Percentiles rank a stretch among this genome's conserved stretches.
phyloP scores from a whole-genome alignment of 2,888 invertebrate genomes.

The Nipponacmea schrenckii region DNA sequence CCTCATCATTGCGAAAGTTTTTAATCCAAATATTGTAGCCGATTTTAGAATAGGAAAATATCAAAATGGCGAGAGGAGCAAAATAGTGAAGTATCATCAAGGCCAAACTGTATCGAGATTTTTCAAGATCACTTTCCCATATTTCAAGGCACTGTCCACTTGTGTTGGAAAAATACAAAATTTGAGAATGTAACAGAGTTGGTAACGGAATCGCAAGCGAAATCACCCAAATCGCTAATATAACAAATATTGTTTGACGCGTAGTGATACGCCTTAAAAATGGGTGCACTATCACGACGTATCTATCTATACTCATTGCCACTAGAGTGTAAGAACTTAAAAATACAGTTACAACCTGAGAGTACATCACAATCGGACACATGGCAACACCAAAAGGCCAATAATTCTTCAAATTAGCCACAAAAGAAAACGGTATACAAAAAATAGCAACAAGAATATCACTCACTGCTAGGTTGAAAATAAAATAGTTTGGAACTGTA shows the following conservation, averaged over 20 bases:
- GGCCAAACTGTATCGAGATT: slow-evolving; percentile 77
- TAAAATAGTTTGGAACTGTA: slow-evolving; percentile 49
- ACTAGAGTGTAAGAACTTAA: slow-evolving; percentile 90
- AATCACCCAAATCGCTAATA: slow-evolving; percentile 79
- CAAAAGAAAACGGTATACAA: slow-evolving; percentile 72
- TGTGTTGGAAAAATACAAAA: slow-evolving; percentile 39
- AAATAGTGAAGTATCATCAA: slow-evolving; percentile 85
- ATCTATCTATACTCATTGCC: slow-evolving; percentile 88
- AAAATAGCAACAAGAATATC: slow-evolving; percentile 62
- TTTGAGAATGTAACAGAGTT: slow-evolving; percentile 77
- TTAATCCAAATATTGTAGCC: slow-evolving; percentile 90
- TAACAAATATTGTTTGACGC: slow-evolving; percentile 76
- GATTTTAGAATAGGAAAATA: slow-evolving; percentile 87
- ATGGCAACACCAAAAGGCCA: slow-evolving; percentile 88
- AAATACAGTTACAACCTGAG: slow-evolving; percentile 72
- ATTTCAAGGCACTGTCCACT: slow-evolving; percentile 42
- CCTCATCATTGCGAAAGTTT: slow-evolving; percentile 61
- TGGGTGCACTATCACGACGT: slow-evolving; percentile 89
- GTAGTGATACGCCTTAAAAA: slow-evolving; percentile 83
- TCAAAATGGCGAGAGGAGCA: slow-evolving; percentile 80
- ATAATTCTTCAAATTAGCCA: slow-evolving; percentile 79
- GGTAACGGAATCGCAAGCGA: slow-evolving; percentile 84
- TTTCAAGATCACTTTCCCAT: slow-evolving; percentile 37
- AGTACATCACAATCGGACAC: slow-evolving; percentile 84
- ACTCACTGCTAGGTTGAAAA: slow-evolving; percentile 45